Evolutionary conservation across 2,888 invertebrate genomes (phyloP), one percentile per base, ranked within the genome.

Genomic region (Luperina testacea): DNA sequence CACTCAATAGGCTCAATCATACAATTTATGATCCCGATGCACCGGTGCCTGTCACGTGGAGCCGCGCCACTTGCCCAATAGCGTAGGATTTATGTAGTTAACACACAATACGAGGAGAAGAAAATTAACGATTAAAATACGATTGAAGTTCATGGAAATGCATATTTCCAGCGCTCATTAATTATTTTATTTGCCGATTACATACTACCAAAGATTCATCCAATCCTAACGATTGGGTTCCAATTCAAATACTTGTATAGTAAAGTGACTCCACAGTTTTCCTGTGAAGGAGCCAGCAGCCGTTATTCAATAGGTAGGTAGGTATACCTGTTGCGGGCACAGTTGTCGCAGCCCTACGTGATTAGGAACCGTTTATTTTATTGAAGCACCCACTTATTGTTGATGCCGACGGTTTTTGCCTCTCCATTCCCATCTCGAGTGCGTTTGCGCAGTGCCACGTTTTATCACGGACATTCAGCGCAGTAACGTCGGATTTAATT

Each of bases 281-380:
- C 67, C 76, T 89, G 77, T 78, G 72, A 72, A 78, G 42, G 48
- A 81, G 61, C 65, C 68, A 82, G 82, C 70, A 77, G 80, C 84
- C 88, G 86, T 85, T 87, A 90, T 81, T 82, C 83, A 85, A 88
- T 83, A 83, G 79, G 72, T 79, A 80, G 77, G 75, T 78, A 85
- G 71, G 77, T 81, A 80, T 85, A 88, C 83, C 87, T 89, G 88
- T 90, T 84, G 79, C 89, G 74, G 83, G 82, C 83, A 87, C 85
- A 87, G 86, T 88, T 88, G 89, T 91, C 83, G 81, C 87, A 87
- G 82, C 89, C 86, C 89, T 88, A 90, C 85, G 89, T 91, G 92
- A 94, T 94, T 94, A 93, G 93, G 91, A 91, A 91, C 91, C 92
- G 93, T 93, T 95, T 94, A 94, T 93, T 95, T 95, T 94, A 95